phyloP scores from a whole-genome alignment of 1,140 invertebrate species.

The Drosophila simulans region DNA sequence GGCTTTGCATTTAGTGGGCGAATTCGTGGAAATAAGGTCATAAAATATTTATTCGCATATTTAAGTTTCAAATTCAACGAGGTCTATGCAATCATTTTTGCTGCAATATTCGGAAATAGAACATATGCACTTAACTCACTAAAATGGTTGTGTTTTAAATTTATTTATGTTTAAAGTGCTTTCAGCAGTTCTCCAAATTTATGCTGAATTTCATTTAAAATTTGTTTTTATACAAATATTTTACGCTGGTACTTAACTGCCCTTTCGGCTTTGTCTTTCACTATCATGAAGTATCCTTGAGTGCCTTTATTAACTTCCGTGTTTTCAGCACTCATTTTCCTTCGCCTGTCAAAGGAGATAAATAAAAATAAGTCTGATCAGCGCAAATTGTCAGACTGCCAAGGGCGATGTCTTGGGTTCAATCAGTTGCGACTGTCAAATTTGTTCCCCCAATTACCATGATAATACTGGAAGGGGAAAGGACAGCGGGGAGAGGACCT shows the following conservation, averaged over 20 bases:
- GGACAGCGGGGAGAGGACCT: slow-evolving; percentile 1
- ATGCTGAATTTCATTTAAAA: no score
- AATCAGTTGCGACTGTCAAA: slow-evolving; percentile 68
- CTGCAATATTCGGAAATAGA: background rate
- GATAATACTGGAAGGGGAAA: slow-evolving; percentile 46
- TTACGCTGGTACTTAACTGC: no score
- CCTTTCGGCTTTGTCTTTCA: background rate
- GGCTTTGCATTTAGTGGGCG: slow-evolving; percentile 48
- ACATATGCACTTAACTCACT: no score
- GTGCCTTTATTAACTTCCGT: background rate
- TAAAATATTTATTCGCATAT: slow-evolving; percentile 34
- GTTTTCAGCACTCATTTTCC: background rate
- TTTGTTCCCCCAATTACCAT: slow-evolving; percentile 74
- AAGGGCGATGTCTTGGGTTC: slow-evolving; percentile 42
- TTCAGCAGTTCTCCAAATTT: no score
- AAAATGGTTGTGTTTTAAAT: no score
- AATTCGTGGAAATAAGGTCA: background rate
- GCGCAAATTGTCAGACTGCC: slow-evolving; percentile 48
- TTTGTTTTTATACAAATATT: no score
- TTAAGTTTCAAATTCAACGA: background rate
- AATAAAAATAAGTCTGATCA: slow-evolving; percentile 51
- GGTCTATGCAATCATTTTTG: background rate
- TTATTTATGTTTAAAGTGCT: no score
- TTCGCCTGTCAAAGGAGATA: slow-evolving; percentile 12
- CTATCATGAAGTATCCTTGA: background rate